Conservation (phyloP, 2,797 vertebrate genomes). For the Prionace glauca region DNA sequence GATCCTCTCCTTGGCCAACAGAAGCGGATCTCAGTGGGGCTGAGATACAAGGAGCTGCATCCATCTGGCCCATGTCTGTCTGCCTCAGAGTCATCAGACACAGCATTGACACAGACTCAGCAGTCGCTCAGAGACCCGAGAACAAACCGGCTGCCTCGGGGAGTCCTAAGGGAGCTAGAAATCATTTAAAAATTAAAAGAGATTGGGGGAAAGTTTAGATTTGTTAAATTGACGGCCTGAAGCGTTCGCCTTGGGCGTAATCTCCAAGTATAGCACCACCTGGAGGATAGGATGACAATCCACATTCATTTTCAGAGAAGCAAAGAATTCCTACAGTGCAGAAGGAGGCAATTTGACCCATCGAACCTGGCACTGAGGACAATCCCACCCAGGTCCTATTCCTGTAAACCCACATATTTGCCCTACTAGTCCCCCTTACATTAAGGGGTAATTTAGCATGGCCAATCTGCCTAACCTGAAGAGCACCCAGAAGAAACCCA, state of each 20-base stretch:
- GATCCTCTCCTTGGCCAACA: not conserved
- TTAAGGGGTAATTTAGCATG: no score
- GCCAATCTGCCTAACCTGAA: no score
- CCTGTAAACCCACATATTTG: no score
- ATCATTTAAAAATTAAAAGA: not conserved
- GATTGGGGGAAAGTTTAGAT: no score
- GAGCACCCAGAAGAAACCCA: no score
- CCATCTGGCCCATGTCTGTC: not conserved
- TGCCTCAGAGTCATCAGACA: not conserved
- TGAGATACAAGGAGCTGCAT: not conserved
- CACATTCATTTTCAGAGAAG: no score
- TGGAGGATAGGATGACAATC: not conserved
- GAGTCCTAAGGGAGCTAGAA: not conserved
- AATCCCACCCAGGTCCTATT: no score
- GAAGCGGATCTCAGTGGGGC: not conserved
- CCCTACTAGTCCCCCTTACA: no score
- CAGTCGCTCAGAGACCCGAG: not conserved
- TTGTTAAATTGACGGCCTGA: not conserved
- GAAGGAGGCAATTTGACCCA: no score
- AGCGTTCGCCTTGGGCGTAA: not conserved
- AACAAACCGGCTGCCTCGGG: not conserved
- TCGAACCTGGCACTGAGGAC: no score
- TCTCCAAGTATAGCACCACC: not conserved
- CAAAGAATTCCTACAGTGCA: no score
- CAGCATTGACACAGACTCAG: not conserved